phyloP scores from a whole-genome alignment of 2,113 vertebrate species.

The Ellobius talpinus region DNA sequence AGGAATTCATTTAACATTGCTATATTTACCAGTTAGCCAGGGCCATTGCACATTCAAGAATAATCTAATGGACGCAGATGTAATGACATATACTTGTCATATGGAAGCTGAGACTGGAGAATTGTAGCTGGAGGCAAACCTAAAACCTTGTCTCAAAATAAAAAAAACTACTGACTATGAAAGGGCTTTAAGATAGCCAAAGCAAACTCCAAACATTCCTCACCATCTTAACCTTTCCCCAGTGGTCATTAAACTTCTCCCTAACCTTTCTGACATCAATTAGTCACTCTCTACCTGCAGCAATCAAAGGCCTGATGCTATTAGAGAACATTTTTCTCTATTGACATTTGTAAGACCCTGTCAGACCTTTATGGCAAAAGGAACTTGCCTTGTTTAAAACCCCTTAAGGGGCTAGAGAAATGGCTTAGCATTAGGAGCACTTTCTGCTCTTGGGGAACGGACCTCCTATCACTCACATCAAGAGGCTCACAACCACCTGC shows the following conservation, averaged over 20 bases:
- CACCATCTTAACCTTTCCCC: slow-evolving; percentile 34
- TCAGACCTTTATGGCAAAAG: slow-evolving; percentile 30
- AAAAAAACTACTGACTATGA: slow-evolving; percentile 20
- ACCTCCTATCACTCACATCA: neutral
- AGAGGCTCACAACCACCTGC: neutral
- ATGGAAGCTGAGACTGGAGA: neutral
- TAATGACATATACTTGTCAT: neutral
- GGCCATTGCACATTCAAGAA: slow-evolving; percentile 3
- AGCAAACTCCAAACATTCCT: slow-evolving; percentile 50
- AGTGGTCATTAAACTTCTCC: slow-evolving; percentile 10
- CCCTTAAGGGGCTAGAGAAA: neutral
- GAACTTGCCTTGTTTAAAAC: slow-evolving; percentile 37
- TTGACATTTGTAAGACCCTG: slow-evolving; percentile 20
- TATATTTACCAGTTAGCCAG: neutral
- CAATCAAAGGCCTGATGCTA: slow-evolving; percentile 50
- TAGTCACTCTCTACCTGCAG: neutral
- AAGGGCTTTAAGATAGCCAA: slow-evolving; percentile 44
- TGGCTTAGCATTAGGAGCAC: neutral
- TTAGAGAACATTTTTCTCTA: slow-evolving; percentile 52
- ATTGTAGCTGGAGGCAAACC: neutral
- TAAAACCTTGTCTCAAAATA: neutral
- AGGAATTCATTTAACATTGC: slow-evolving; percentile 53
- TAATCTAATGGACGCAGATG: slow-evolving; percentile 29
- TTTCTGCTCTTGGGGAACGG: neutral
- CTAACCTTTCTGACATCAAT: slow-evolving; percentile 20